Evolutionary conservation across 2,797 vertebrate species (phyloP).

Genomic region (Thamnophis elegans): DNA sequence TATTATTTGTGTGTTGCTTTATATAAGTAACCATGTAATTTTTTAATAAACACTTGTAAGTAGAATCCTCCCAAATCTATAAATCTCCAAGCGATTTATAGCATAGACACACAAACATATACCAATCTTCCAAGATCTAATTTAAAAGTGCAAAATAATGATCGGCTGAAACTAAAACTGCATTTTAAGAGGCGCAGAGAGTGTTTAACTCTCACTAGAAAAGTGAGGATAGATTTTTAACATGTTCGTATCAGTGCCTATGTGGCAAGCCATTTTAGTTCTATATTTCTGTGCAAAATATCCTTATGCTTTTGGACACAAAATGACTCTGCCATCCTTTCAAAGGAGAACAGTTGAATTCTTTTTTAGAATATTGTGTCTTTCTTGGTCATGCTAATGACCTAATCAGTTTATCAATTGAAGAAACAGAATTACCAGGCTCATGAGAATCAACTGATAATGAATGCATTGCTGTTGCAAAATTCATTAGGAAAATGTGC

Average conservation of each 20-base stretch:
- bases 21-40: background rate
- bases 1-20: background rate
- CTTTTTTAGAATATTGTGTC: background rate
- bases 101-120: background rate
- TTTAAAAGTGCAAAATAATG: background rate
- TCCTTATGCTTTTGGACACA: background rate
- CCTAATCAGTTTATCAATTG: background rate
- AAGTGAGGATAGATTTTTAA: background rate
- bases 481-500: background rate
- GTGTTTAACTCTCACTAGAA: background rate
- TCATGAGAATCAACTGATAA: background rate
- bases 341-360: background rate
- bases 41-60: background rate
- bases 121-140: background rate
- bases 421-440: background rate
- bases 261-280: background rate
- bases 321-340: background rate
- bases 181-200: background rate
- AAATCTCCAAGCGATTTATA: background rate
- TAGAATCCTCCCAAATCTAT: background rate
- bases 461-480: background rate
- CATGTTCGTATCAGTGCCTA: background rate
- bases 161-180: background rate
- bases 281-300: background rate
- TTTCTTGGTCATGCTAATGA: background rate